Evolutionary conservation across 2,888 invertebrate genomes (phyloP).

Genomic region (Anorthoa munda): DNA sequence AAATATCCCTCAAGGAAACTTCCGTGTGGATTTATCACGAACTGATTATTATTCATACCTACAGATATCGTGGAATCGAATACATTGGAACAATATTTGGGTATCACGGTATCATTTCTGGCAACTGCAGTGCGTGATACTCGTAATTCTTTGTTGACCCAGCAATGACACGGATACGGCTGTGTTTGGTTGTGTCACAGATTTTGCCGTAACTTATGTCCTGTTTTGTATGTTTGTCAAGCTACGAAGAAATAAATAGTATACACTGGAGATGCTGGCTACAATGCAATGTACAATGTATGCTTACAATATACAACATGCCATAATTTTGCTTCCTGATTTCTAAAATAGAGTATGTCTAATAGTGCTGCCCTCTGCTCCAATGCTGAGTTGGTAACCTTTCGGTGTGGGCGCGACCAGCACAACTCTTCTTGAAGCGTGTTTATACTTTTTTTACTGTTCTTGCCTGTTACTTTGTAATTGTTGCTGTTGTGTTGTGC

Average conservation of each 20-base stretch:
- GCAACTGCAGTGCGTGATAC: constrained; percentile 41
- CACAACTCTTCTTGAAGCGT: no score
- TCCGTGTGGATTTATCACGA: constrained; percentile 48
- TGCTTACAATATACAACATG: no score
- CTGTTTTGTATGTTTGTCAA: not conserved
- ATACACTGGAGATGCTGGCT: no score
- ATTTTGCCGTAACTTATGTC: constrained; percentile 1
- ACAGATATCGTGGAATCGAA: constrained; percentile 34
- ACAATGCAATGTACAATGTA: no score
- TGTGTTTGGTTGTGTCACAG: constrained; percentile 9
- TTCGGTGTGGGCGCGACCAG: no score
- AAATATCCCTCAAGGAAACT: constrained; percentile 46
- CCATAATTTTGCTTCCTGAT: no score
- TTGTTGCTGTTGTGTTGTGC: no score
- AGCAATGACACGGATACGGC: constrained; percentile 35
- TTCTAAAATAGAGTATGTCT: no score
- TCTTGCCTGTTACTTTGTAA: no score
- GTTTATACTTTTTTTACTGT: no score
- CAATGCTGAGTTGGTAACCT: no score
- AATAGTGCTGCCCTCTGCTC: not conserved
- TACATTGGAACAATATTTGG: constrained; percentile 34
- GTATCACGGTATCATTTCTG: constrained; percentile 37
- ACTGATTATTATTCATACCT: constrained; percentile 50
- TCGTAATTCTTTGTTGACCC: constrained; percentile 20
- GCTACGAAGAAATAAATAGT: not conserved